Evolutionary conservation across 1,140 invertebrate genomes (phyloP).

Genomic region (Ips typographus): DNA sequence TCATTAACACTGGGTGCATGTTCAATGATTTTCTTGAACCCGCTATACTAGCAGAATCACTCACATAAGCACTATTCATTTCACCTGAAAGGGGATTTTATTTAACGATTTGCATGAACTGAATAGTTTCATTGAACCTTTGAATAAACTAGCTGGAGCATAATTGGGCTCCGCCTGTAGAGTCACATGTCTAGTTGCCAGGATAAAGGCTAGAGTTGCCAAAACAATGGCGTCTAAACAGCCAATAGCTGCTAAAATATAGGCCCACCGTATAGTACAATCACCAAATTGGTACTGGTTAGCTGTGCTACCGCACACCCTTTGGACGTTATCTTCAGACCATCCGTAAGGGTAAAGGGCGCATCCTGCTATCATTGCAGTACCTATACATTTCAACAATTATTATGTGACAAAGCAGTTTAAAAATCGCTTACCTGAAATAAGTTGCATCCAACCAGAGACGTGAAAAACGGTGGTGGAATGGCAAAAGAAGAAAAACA

Average conservation of each 20-base stretch:
- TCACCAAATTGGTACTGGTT: conserved; percentile 73
- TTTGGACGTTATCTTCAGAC: conserved; percentile 78
- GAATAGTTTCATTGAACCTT: conserved; percentile 54
- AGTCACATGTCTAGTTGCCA: conserved; percentile 85
- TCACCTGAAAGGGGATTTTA: conserved; percentile 64
- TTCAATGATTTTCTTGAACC: conserved; percentile 83
- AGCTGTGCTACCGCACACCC: conserved; percentile 80
- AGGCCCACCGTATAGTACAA: conserved; percentile 93
- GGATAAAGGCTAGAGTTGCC: conserved; percentile 88
- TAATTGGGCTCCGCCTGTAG: conserved; percentile 81
- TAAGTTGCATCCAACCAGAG: conserved; percentile 89
- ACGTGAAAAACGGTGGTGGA: conserved; percentile 92
- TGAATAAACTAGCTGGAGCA: conserved; percentile 58
- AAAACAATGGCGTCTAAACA: conserved; percentile 89
- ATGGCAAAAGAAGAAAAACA: conserved; percentile 92
- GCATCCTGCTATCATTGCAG: conserved; percentile 80
- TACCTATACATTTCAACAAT: conserved; percentile 53
- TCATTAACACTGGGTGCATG: conserved; percentile 80
- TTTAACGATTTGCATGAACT: not conserved
- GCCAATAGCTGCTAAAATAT: conserved; percentile 88
- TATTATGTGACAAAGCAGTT: not conserved
- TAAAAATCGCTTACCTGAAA: conserved; percentile 71
- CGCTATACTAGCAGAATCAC: conserved; percentile 76
- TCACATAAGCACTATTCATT: conserved; percentile 81
- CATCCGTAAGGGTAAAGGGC: conserved; percentile 92